Evolutionary conservation across 2,888 invertebrate genomes (phyloP), one percentile per base, ranked within the genome.

Genomic region (Sinodicranocentrus sp.): DNA sequence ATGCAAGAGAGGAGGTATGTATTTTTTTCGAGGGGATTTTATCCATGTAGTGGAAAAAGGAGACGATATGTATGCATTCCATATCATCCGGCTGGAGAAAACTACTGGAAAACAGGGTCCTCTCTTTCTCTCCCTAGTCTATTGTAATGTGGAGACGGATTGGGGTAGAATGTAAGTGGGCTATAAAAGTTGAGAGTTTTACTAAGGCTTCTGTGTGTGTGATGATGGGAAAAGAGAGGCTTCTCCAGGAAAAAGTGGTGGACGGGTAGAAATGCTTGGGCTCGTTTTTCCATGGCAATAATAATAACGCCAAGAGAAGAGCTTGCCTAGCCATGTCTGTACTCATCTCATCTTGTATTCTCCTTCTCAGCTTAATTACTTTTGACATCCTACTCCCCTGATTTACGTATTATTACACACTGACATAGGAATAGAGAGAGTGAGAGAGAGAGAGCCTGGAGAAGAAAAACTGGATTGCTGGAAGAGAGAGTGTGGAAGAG

Each of bases 301-400:
- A 63, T 33, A 63, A 63, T 63, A 63, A 63, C 44, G 17, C 8
- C 57, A 25, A 59, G 33, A 59, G 59, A 43, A 43, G 48, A 44
- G 68, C 39, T 10, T 68, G 8, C 17, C 19, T 25, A 10, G 39
- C 19, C 6, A 25, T 15, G 52, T 25, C 48, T 33, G 48, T 6
- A 26, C 75, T 84, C 84, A 80, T 78, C 87, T 86, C 85, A 87
- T 86, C 85, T 82, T 63, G 80, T 87, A 85, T 87, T 87, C 87
- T 79, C 75, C 85, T 87, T 87, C 85, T 87, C 84, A 76, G 86
- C 87, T 87, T 87, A 87, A 87, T 87, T 87, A 87, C 87, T 87
- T 87, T 85, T 86, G 87, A 87, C 87, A 86, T 86, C 83, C 84
- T 73, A 84, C 83, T 83, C 67, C 44, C 77, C 85, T 87, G 87